These are phyloP conservation scores for Rhagoletis zephyria DNA, from an alignment of 1,140 invertebrate species.

Conservation along the genomic window DNA sequence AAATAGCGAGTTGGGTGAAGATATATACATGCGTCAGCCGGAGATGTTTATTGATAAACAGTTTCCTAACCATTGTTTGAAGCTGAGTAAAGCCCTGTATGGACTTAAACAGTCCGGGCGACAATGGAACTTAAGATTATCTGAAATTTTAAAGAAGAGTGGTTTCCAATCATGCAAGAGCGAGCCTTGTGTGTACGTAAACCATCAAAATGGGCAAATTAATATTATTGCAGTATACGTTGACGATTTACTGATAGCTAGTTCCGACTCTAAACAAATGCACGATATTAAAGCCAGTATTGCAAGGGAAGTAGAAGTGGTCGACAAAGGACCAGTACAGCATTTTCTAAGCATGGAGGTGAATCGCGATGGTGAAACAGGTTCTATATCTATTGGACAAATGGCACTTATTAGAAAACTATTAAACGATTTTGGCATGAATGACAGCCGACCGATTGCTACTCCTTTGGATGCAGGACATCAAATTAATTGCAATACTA, in stretches of 20 bases:
- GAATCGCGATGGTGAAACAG: no score
- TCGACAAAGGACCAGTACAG: no score
- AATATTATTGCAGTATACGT: slow-evolving; percentile 52
- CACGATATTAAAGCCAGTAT: background rate
- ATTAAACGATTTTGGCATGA: no score
- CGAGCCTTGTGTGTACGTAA: slow-evolving; percentile 15
- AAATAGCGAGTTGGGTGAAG: slow-evolving; percentile 69
- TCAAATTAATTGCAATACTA: no score
- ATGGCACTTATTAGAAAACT: no score
- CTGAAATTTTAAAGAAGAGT: slow-evolving; percentile 35
- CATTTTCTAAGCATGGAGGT: no score
- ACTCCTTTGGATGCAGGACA: no score
- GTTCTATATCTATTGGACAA: no score
- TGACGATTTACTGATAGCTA: slow-evolving; percentile 42
- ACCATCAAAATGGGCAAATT: background rate
- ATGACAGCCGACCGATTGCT: no score
- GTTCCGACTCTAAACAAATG: background rate
- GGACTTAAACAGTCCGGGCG: slow-evolving; percentile 48
- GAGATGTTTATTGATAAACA: slow-evolving; percentile 12
- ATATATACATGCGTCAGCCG: slow-evolving; percentile 65
- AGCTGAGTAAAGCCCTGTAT: slow-evolving; percentile 37
- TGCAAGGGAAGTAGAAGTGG: no score
- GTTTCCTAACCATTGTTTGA: background rate
- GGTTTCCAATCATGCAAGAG: slow-evolving; percentile 36
- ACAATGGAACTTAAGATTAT: slow-evolving; percentile 47